phyloP scores from a whole-genome alignment of 2,113 vertebrate genomes.

The Neopipo cinnamomea region DNA sequence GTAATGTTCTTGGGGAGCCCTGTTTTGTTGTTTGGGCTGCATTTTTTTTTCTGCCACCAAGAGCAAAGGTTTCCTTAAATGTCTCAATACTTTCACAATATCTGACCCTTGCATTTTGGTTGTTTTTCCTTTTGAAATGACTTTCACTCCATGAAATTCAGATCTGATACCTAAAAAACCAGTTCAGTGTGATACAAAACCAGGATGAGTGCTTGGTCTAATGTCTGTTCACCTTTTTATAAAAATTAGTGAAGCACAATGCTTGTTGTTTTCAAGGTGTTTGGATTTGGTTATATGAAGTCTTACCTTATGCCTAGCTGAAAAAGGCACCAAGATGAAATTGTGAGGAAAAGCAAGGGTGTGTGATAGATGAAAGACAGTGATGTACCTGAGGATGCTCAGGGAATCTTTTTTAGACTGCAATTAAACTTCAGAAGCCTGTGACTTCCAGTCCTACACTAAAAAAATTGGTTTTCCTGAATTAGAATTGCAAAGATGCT shows the following conservation, averaged over 20 bases:
- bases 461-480: neutral
- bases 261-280: neutral
- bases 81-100: neutral
- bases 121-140: neutral
- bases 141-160: neutral
- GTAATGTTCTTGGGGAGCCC: neutral
- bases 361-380: neutral
- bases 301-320: neutral
- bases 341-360: neutral
- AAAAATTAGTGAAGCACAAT: neutral
- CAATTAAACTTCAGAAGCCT: neutral
- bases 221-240: neutral
- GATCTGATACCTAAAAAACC: neutral
- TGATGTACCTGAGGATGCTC: neutral
- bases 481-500: conserved; percentile 9
- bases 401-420: neutral
- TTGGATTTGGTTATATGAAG: neutral
- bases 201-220: neutral
- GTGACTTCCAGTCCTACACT: neutral
- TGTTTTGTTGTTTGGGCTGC: neutral
- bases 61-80: neutral
- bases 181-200: neutral
- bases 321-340: neutral
- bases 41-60: neutral
- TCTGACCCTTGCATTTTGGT: neutral